A percentile compares a stretch with the other conserved stretches of the same genome.
These are phyloP conservation scores for Drymodes brunneopygia DNA, from an alignment of 2,113 vertebrate genomes.

Conservation along the genomic window DNA sequence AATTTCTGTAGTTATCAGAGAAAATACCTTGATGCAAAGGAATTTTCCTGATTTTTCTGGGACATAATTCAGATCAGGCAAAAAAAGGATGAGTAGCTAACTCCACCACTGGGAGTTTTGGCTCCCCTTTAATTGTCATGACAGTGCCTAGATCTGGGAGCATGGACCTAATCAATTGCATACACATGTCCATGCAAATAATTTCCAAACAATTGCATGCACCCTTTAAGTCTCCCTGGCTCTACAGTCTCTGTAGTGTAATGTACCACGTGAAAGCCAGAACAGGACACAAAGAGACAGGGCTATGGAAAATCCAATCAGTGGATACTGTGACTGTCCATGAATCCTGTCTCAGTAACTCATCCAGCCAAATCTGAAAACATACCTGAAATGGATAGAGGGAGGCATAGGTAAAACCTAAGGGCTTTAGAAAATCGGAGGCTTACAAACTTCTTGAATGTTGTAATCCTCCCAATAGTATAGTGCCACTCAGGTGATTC, in stretches of 20 bases:
- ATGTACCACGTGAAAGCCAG: not conserved
- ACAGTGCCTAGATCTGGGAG: not conserved
- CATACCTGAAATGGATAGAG: not conserved
- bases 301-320: not conserved
- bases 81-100: not conserved
- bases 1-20: not conserved
- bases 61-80: not conserved
- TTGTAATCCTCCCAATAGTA: not conserved
- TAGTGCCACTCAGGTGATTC: not conserved
- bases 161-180: not conserved
- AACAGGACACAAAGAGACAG: not conserved
- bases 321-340: accelerated
- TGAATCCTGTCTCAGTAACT: not conserved
- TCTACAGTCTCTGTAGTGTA: not conserved
- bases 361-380: not conserved
- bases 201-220: not conserved
- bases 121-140: not conserved
- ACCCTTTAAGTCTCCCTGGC: not conserved
- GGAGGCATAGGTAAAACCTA: not conserved
- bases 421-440: not conserved
- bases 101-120: accelerated
- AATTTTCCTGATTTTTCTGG: not conserved
- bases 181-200: not conserved
- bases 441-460: not conserved
- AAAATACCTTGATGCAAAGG: not conserved